These are phyloP conservation scores for Cephus spinipes DNA, from an alignment of 2,888 invertebrate genomes.

Conservation along the genomic window DNA sequence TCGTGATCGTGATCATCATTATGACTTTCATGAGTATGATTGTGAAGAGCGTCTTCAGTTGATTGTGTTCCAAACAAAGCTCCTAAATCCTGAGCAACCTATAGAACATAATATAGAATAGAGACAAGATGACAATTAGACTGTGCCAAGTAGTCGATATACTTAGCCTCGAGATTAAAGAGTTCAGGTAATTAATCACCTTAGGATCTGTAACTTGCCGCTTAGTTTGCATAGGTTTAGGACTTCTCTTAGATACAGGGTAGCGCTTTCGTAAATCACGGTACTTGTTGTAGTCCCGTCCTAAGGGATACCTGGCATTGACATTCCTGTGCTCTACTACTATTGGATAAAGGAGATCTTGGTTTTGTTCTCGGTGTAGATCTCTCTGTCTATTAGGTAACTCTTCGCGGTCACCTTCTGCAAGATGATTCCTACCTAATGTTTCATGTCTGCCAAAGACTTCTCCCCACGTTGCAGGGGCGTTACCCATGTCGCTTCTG, in stretches of 20 bases:
- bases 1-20: slow-evolving; percentile 45
- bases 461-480: slow-evolving; percentile 34
- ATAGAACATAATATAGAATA: neutral
- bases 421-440: slow-evolving; percentile 13
- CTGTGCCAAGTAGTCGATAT: neutral
- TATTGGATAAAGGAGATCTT: slow-evolving; percentile 39
- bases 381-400: neutral
- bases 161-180: neutral
- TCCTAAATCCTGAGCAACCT: slow-evolving; percentile 61
- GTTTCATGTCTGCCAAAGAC: slow-evolving; percentile 35
- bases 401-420: slow-evolving; percentile 5
- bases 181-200: slow-evolving; percentile 34
- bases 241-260: slow-evolving; percentile 58
- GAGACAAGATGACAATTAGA: neutral
- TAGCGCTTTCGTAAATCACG: slow-evolving; percentile 49
- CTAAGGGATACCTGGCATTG: slow-evolving; percentile 54
- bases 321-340: slow-evolving; percentile 50
- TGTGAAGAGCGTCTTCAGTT: slow-evolving; percentile 85
- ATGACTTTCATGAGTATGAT: slow-evolving; percentile 60
- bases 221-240: slow-evolving; percentile 46
- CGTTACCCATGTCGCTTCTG: neutral
- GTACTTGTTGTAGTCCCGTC: slow-evolving; percentile 46
- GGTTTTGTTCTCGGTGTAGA: slow-evolving; percentile 36
- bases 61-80: slow-evolving; percentile 79
- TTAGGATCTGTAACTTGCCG: slow-evolving; percentile 58